phyloP scores from a whole-genome alignment of 2,888 invertebrate genomes.

The Rhamnusium bicolor region DNA sequence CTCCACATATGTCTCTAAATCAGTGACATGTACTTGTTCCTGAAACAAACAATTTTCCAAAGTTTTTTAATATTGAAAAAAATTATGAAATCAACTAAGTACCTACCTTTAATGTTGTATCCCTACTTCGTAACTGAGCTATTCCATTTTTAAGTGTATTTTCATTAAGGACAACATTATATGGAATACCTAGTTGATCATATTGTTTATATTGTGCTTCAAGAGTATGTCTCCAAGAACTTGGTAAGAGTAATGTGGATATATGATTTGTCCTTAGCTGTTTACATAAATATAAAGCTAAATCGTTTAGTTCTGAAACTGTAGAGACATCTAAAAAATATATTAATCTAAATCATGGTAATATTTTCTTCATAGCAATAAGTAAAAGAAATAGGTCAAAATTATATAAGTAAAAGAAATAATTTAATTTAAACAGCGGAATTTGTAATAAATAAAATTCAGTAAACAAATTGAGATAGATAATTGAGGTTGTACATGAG shows the following conservation, averaged over 20 bases:
- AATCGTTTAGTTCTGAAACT: constrained; percentile 71
- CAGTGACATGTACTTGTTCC: constrained; percentile 81
- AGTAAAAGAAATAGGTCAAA: too few relatives aligned
- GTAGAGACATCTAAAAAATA: constrained; percentile 48
- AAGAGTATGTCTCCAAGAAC: constrained; percentile 64
- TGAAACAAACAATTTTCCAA: constrained; percentile 68
- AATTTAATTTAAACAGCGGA: too few relatives aligned
- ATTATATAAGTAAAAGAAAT: too few relatives aligned
- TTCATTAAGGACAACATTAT: constrained; percentile 80
- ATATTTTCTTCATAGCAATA: too few relatives aligned
- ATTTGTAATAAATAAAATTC: too few relatives aligned
- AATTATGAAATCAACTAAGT: not conserved
- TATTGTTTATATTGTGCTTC: constrained; percentile 71
- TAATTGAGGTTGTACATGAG: too few relatives aligned
- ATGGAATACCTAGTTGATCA: constrained; percentile 81
- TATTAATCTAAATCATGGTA: too few relatives aligned
- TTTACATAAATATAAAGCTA: constrained; percentile 74
- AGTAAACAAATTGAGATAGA: too few relatives aligned
- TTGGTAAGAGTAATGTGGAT: constrained; percentile 67
- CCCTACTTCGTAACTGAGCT: constrained; percentile 77
- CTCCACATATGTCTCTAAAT: constrained; percentile 77
- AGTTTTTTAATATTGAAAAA: not conserved
- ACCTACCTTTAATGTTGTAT: constrained; percentile 79
- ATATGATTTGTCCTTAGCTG: constrained; percentile 71
- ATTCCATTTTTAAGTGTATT: constrained; percentile 82